Conservation (phyloP, 1,140 invertebrate genomes). For the Zaprionus davidi region DNA sequence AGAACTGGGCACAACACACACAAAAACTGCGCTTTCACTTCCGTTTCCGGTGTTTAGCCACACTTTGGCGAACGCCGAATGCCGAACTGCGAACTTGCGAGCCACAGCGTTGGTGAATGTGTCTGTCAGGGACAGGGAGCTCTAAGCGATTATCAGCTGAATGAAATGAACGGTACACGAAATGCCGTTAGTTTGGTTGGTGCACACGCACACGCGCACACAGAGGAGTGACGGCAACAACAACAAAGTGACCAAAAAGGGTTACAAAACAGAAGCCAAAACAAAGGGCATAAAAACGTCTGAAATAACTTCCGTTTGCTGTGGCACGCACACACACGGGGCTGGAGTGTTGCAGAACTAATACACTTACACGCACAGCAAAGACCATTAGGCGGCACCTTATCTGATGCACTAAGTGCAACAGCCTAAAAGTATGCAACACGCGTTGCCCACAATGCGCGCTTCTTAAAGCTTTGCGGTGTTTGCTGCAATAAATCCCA, state of each 20-base stretch:
- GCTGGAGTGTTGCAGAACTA: too few species aligned
- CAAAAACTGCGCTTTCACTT: slow-evolving; percentile 71
- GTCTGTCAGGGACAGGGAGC: slow-evolving; percentile 44
- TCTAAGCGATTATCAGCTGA: slow-evolving; percentile 69
- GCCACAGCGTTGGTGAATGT: slow-evolving; percentile 17
- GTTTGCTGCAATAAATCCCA: background rate
- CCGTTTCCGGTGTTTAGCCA: slow-evolving; percentile 68
- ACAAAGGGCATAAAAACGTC: slow-evolving; percentile 69
- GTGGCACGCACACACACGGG: slow-evolving; percentile 47
- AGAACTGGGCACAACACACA: slow-evolving; percentile 28
- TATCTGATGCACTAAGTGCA: slow-evolving; percentile 67
- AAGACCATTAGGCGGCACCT: slow-evolving; percentile 56
- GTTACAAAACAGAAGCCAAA: slow-evolving; percentile 55
- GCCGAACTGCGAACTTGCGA: background rate
- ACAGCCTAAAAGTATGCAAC: slow-evolving; percentile 66
- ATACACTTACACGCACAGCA: slow-evolving; percentile 39
- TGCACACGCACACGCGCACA: slow-evolving; percentile 35
- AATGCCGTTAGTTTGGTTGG: slow-evolving; percentile 48
- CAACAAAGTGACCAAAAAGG: slow-evolving; percentile 48
- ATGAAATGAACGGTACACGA: slow-evolving; percentile 63
- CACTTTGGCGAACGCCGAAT: slow-evolving; percentile 45
- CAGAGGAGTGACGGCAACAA: slow-evolving; percentile 17
- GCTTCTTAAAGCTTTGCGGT: background rate
- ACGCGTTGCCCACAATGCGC: slow-evolving; percentile 22
- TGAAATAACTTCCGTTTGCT: slow-evolving; percentile 66